These are phyloP conservation scores for Augochlora pura DNA, from an alignment of 1,140 invertebrate genomes.

Conservation along the genomic window DNA sequence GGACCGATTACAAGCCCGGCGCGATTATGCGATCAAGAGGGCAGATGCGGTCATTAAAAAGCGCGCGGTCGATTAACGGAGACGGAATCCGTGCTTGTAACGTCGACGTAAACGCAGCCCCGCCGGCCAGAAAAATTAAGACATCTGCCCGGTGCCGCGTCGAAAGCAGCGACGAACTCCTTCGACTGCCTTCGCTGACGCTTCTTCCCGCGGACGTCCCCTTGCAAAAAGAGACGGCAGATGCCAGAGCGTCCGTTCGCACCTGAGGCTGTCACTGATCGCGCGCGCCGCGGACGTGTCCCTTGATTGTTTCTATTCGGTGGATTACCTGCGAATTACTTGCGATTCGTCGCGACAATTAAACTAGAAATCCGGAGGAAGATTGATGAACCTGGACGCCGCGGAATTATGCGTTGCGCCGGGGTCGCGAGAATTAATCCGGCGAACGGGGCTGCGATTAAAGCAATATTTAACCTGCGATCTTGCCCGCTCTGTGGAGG, in stretches of 20 bases:
- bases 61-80: conserved; percentile 1
- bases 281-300: too few relatives aligned
- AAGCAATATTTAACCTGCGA: too few relatives aligned
- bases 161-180: conserved; percentile 5
- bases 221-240: conserved; percentile 28
- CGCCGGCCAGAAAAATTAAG: conserved; percentile 40
- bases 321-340: too few relatives aligned
- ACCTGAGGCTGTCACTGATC: background rate
- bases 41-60: conserved; percentile 34
- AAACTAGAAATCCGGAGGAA: too few relatives aligned
- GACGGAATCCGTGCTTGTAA: conserved; percentile 19
- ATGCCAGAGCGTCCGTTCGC: conserved; percentile 24
- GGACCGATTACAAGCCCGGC: conserved; percentile 17
- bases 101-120: conserved; percentile 28
- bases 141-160: conserved; percentile 45
- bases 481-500: too few relatives aligned
- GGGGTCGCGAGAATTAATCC: too few relatives aligned
- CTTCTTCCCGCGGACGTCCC: background rate
- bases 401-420: too few relatives aligned
- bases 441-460: too few relatives aligned
- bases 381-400: too few relatives aligned
- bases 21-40: conserved; percentile 33
- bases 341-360: too few relatives aligned
- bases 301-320: too few relatives aligned
- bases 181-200: background rate